Evolutionary conservation across 2,797 vertebrate genomes (phyloP).

Genomic region (Characodon lateralis): DNA sequence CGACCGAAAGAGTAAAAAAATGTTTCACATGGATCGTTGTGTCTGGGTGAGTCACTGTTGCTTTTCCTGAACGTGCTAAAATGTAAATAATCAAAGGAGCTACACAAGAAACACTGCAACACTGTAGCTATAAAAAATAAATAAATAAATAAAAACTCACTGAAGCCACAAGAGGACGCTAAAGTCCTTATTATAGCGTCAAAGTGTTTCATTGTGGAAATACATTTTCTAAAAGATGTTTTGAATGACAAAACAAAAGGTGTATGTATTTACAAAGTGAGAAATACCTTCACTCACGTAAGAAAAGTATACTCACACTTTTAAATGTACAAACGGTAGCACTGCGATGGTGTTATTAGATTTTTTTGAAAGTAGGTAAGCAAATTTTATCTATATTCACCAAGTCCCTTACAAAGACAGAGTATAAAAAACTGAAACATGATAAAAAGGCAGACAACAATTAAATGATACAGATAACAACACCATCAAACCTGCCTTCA

Average conservation of each 20-base stretch:
- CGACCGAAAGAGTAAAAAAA: neutral
- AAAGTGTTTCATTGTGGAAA: neutral
- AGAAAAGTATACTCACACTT: neutral
- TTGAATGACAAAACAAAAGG: neutral
- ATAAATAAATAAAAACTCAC: neutral
- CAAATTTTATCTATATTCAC: no score
- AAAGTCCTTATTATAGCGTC: neutral
- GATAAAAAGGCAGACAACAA: no score
- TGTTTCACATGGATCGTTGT: neutral
- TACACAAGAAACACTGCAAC: neutral
- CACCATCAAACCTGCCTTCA: no score
- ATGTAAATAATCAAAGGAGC: neutral
- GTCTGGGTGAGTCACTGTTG: neutral
- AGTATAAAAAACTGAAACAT: no score
- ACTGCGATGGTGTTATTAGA: no score
- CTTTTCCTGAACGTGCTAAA: neutral
- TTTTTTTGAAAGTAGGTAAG: no score
- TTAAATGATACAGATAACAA: no score
- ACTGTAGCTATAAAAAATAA: no score
- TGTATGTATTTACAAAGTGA: neutral
- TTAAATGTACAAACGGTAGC: no score
- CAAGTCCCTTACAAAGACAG: no score
- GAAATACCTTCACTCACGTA: neutral
- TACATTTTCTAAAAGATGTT: neutral
- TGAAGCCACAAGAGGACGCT: conserved; percentile 46